A percentile compares a stretch with the other conserved stretches of the same genome.
These are phyloP conservation scores for Galerucella calmariensis DNA, from an alignment of 2,888 invertebrate genomes.

Conservation along the genomic window DNA sequence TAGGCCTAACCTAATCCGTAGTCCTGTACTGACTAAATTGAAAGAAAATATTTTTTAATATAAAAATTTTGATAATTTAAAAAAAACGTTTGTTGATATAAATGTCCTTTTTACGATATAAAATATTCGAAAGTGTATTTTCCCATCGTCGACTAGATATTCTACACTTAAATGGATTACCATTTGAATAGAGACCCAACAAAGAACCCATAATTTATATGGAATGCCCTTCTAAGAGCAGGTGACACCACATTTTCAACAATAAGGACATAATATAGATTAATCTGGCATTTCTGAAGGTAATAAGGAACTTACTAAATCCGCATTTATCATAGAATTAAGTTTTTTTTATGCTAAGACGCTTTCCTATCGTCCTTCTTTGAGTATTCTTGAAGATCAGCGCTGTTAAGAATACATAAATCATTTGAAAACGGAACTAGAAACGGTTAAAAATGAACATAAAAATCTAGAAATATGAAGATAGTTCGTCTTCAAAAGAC, in stretches of 20 bases:
- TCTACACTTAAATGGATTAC: slow-evolving; percentile 40
- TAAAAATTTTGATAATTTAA: no score
- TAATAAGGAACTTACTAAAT: slow-evolving; percentile 34
- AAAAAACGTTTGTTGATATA: not conserved
- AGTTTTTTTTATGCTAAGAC: slow-evolving; percentile 11
- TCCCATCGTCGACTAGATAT: slow-evolving; percentile 27
- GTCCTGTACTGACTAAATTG: no score
- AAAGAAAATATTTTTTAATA: no score
- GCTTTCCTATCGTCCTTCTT: slow-evolving; percentile 10
- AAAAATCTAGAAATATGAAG: not conserved
- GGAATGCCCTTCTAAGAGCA: slow-evolving; percentile 47
- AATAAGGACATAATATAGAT: slow-evolving; percentile 49
- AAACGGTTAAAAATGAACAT: not conserved
- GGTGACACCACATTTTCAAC: slow-evolving; percentile 49
- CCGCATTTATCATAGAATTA: slow-evolving; percentile 37
- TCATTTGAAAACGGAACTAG: not conserved
- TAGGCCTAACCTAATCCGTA: no score
- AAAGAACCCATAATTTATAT: slow-evolving; percentile 49
- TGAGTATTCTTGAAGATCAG: slow-evolving; percentile 7
- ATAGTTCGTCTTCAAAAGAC: no score
- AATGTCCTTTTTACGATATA: not conserved
- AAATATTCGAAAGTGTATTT: slow-evolving; percentile 10
- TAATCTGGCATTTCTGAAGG: slow-evolving; percentile 41
- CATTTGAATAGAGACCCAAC: slow-evolving; percentile 41
- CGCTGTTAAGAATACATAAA: slow-evolving; percentile 12